A percentile compares a stretch with the other conserved stretches of the same genome.
These are phyloP conservation scores for Alces alces DNA, from an alignment of 2,113 vertebrate species.

Conservation along the genomic window DNA sequence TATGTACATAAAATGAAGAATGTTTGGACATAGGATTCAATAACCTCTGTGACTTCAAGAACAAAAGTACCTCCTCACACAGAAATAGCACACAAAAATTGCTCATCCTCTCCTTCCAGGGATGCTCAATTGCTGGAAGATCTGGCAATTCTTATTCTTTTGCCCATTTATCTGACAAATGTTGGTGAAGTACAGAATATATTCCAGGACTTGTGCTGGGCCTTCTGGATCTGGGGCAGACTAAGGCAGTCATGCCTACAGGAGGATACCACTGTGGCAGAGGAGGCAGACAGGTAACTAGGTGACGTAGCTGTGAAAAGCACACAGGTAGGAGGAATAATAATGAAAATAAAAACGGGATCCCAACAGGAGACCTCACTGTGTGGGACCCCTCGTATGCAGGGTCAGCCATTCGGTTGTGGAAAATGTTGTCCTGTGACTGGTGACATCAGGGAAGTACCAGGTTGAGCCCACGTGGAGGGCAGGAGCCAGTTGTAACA, in stretches of 20 bases:
- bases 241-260: background rate
- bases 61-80: background rate
- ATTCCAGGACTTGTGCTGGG: background rate
- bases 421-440: background rate
- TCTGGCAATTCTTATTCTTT: background rate
- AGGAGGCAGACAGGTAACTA: background rate
- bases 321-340: background rate
- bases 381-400: background rate
- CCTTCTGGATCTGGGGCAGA: background rate
- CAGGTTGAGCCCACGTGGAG: background rate
- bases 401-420: background rate
- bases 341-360: background rate
- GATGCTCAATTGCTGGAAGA: background rate
- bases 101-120: background rate
- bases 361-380: background rate
- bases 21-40: background rate
- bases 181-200: background rate
- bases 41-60: background rate
- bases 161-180: background rate
- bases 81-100: background rate
- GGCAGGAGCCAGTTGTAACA: background rate
- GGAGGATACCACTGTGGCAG: background rate
- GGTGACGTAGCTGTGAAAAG: no score
- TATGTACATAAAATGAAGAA: background rate
- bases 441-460: background rate